Percentiles rank a stretch among this genome's conserved stretches.
Conservation (phyloP, 2,797 vertebrate genomes). For the Silurus lanzhouensis region DNA sequence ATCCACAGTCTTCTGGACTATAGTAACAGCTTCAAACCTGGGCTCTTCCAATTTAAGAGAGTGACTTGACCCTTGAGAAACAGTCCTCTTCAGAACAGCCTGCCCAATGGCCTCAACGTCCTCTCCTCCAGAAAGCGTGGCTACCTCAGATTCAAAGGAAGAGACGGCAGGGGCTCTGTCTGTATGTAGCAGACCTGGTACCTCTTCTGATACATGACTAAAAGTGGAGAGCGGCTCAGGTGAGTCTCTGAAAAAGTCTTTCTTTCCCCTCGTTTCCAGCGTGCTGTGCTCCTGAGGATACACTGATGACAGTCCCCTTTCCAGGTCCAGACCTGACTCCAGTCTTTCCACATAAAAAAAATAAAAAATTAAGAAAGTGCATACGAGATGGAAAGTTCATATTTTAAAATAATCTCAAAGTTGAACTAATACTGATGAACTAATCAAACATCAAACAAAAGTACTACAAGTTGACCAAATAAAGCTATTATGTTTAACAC, state of each 20-base stretch:
- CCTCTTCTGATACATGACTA: conserved; percentile 80
- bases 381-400: not conserved
- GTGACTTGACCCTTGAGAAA: conserved; percentile 90
- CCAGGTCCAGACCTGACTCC: conserved; percentile 83
- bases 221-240: conserved; percentile 82
- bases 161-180: conserved; percentile 71
- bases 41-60: conserved; percentile 87
- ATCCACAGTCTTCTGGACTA: conserved; percentile 79
- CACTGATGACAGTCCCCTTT: conserved; percentile 78
- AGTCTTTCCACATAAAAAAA: conserved; percentile 68
- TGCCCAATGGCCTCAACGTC: conserved; percentile 81
- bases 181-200: conserved; percentile 69
- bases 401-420: no score
- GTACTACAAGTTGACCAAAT: not conserved
- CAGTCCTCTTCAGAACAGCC: conserved; percentile 83
- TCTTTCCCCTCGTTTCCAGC: conserved; percentile 81
- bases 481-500: not conserved
- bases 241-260: conserved; percentile 84
- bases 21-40: conserved; percentile 75
- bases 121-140: conserved; percentile 72
- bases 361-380: not conserved
- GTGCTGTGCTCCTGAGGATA: conserved; percentile 81
- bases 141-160: conserved; percentile 79
- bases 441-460: not conserved
- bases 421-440: no score